Conservation (phyloP, 1,140 invertebrate genomes). For the Vollenhovia emeryi region DNA sequence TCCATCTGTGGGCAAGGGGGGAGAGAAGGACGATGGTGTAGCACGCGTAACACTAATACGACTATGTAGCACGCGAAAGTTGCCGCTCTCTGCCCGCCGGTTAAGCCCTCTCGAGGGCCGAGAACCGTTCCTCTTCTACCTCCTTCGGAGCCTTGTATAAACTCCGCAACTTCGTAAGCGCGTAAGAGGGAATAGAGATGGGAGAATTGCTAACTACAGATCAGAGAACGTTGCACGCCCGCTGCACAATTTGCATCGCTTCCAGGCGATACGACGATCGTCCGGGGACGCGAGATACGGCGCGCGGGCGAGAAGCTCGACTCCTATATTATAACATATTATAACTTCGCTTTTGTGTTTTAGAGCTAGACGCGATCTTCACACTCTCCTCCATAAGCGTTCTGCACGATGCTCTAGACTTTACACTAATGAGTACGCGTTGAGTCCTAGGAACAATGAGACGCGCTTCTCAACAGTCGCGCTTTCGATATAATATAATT, state of each 20-base stretch:
- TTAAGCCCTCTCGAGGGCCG: slow-evolving; percentile 59
- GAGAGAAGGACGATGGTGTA: background rate
- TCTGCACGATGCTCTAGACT: background rate
- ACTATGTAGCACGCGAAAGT: slow-evolving; percentile 64
- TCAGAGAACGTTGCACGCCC: slow-evolving; percentile 66
- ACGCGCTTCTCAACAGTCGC: background rate
- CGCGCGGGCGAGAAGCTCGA: slow-evolving; percentile 25
- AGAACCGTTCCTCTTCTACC: slow-evolving; percentile 53
- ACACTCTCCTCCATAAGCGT: background rate
- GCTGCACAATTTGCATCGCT: slow-evolving; percentile 68
- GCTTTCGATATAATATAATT: background rate
- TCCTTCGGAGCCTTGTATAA: slow-evolving; percentile 41
- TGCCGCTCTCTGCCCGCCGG: slow-evolving; percentile 28
- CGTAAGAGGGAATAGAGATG: slow-evolving; percentile 31
- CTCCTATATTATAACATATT: slow-evolving; percentile 42
- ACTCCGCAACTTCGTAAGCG: slow-evolving; percentile 59
- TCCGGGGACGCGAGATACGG: slow-evolving; percentile 49
- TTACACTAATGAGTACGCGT: background rate
- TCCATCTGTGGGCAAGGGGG: background rate
- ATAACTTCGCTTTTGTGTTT: slow-evolving; percentile 52
- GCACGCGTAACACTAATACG: slow-evolving; percentile 72
- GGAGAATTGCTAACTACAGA: slow-evolving; percentile 70
- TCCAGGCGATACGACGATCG: slow-evolving; percentile 50
- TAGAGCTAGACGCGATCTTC: slow-evolving; percentile 12
- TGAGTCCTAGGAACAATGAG: background rate